Percentiles rank a stretch among this genome's conserved stretches.
Conservation (phyloP, 2,888 invertebrate species). For the Azorinus chamasolen region DNA sequence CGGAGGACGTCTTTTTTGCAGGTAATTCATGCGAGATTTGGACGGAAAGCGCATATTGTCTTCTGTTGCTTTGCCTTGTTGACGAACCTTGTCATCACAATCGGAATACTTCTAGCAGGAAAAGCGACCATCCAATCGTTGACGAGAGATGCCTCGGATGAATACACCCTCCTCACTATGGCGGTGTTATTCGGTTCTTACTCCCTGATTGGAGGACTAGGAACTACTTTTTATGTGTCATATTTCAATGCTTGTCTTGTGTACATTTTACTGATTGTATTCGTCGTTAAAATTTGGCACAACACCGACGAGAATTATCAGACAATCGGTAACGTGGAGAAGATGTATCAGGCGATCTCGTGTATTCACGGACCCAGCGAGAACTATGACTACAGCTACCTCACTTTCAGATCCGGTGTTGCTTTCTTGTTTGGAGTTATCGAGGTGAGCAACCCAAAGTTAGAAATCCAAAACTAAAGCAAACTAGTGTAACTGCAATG, state of each 20-base stretch:
- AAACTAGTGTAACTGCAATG: no score
- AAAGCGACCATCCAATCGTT: slow-evolving; percentile 80
- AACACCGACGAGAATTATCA: slow-evolving; percentile 70
- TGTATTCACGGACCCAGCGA: slow-evolving; percentile 82
- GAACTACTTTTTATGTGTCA: slow-evolving; percentile 84
- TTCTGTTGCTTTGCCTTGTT: slow-evolving; percentile 83
- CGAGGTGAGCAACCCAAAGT: slow-evolving; percentile 72
- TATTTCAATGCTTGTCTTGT: slow-evolving; percentile 84
- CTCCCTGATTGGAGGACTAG: slow-evolving; percentile 84
- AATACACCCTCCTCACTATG: slow-evolving; percentile 81
- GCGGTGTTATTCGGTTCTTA: slow-evolving; percentile 83
- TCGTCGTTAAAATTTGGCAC: slow-evolving; percentile 81
- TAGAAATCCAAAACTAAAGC: no score
- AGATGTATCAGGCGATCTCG: slow-evolving; percentile 79
- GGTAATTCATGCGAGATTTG: slow-evolving; percentile 83
- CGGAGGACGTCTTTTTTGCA: no score
- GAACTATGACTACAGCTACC: slow-evolving; percentile 79
- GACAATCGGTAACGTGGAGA: slow-evolving; percentile 75
- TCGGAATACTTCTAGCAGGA: slow-evolving; percentile 81
- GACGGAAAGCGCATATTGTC: slow-evolving; percentile 78
- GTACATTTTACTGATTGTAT: slow-evolving; percentile 81
- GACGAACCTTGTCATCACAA: slow-evolving; percentile 83
- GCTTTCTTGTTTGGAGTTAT: slow-evolving; percentile 83
- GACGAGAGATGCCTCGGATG: slow-evolving; percentile 80
- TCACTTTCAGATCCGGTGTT: slow-evolving; percentile 80